Evolutionary conservation across 30 jellyfish, hydroid and myxozoan species (phyloP).

Genomic region (Aurelia sp.): DNA sequence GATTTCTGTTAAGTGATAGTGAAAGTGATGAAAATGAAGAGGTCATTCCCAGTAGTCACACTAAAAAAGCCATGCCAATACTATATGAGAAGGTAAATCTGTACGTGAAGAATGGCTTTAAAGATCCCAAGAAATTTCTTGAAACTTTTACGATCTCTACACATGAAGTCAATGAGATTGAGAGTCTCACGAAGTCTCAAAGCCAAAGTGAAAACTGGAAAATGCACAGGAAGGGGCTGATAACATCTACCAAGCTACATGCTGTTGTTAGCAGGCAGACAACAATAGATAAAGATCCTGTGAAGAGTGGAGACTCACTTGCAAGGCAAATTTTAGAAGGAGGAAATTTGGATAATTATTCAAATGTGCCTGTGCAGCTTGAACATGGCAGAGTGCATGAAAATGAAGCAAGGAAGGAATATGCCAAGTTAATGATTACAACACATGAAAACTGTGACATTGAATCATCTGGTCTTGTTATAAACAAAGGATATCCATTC

Average conservation of each 20-base stretch:
- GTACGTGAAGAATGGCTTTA: slow-evolving; percentile 5
- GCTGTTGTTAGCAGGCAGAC: slow-evolving; percentile 33
- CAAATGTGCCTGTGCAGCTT: slow-evolving; percentile 34
- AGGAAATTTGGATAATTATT: neutral
- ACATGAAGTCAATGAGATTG: slow-evolving; percentile 13
- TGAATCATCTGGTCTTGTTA: slow-evolving; percentile 17
- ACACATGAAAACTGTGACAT: slow-evolving; percentile 27
- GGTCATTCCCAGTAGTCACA: neutral
- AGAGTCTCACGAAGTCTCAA: slow-evolving; percentile 20
- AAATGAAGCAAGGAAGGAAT: slow-evolving; percentile 32
- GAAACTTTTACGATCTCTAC: too few species aligned
- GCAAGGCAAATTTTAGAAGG: slow-evolving; percentile 24
- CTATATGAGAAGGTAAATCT: slow-evolving; percentile 13
- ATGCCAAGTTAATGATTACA: slow-evolving; percentile 3
- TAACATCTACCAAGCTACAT: slow-evolving; percentile 27
- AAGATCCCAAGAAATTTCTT: neutral
- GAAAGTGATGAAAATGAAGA: slow-evolving; percentile 16
- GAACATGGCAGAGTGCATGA: slow-evolving; percentile 30
- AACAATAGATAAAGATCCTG: neutral
- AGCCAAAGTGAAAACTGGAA: slow-evolving; percentile 31
- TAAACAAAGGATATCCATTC: slow-evolving; percentile 2
- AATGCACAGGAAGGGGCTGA: slow-evolving; percentile 46
- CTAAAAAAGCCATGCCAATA: slow-evolving; percentile 1
- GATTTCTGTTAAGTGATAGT: neutral
- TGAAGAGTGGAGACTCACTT: slow-evolving; percentile 16